Base-by-base conservation (phyloP, 2,888 invertebrate species). In the Hesperia comma region DNA sequence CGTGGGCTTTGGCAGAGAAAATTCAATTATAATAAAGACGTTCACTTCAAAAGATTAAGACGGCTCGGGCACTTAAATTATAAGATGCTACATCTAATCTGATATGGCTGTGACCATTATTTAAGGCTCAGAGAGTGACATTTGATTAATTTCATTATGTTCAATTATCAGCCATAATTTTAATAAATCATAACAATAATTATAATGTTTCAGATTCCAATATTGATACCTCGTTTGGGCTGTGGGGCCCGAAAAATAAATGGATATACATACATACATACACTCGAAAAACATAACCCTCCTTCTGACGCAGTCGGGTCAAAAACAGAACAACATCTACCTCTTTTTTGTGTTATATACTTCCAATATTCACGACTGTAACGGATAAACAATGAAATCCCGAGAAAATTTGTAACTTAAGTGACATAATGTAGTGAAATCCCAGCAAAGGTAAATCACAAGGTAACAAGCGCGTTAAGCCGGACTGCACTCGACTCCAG, bases 401-500 rank as follows among this genome's bases (percentile, higher is more conserved):
- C 6, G 21, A 21, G n/a, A 7, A 14, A 40, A 40, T 40, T 40
- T 40, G 40, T 40, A 58, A 12, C 10, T 21, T 7, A 15, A 49
- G 12, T 21, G n/a, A 19, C 12, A 41, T 40, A 53, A 10, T 15
- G 17, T 17, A 49, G 46, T 19, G 12, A 15, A 56, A 49, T 37
- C n/a, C 21, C 17, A 21, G 49, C 15, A 40, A 26, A 64, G 51
- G 53, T 58, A 60, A 64, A 64, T 58, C 58, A 60, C 64, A 41
- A 53, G 53, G 57, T 51, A 60, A 64, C 58, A 64, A 43, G 53
- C 64, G 53, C 58, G 58, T 64, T 60, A 64, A 26, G 58, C 43
- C 41, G 53, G 58, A 57, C 58, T 58, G 58, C 64, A 58, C 64
- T 64, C 64, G 32, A 53, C 49, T 43, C 33, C 58, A 64, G 64